Base-by-base conservation (phyloP, 1,140 invertebrate genomes). In the Bicyclus anynana region DNA sequence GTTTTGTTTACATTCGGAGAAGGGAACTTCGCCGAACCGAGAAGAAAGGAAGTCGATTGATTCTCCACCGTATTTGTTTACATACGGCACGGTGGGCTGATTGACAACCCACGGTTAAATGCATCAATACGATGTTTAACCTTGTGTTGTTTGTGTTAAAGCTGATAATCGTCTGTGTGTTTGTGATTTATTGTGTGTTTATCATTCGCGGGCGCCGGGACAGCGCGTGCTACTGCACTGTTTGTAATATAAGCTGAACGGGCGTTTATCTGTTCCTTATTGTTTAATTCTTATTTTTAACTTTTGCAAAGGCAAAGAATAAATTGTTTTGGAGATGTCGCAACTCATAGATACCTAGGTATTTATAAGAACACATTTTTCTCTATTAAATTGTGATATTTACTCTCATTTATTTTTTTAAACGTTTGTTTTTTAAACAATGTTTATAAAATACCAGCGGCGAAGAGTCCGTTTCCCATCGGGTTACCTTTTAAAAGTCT, bases 31-130 rank as follows among this genome's bases (percentile, higher is more conserved):
- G 62, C 38, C 68, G 69, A 73, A 78, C 49, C 72, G 66, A 68
- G 71, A 72, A 72, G 68, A 77, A 76, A 68, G 77, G 77, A 73
- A 74, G 59, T 74, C 65, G 64, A 66, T 65, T 66, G 66, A 69
- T 69, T 65, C 54, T 59, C 62, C 37, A 49, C 55, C 55, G 65
- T 67, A 53, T 75, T 73, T 75, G 74, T 80, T 77, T 80, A 73
- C 71, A 52, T 61, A 64, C 44, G 29, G 54, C 51, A 42, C 62
- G 59, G 47, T 47, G 58, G 35, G 49, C 38, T 59, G 56, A 59
- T 59, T 59, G 58, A 60, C 51, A 60, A 54, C 46, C 46, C 37
- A 52, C 29, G 38, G 9, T 37, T 20, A 23, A 6, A n/a, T 26
- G 7, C 2, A 5, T n/a, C 6, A 44, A 26, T n/a, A 2, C 4